Evolutionary conservation across 2,113 vertebrate genomes (phyloP).

Genomic region (Callithrix jacchus): DNA sequence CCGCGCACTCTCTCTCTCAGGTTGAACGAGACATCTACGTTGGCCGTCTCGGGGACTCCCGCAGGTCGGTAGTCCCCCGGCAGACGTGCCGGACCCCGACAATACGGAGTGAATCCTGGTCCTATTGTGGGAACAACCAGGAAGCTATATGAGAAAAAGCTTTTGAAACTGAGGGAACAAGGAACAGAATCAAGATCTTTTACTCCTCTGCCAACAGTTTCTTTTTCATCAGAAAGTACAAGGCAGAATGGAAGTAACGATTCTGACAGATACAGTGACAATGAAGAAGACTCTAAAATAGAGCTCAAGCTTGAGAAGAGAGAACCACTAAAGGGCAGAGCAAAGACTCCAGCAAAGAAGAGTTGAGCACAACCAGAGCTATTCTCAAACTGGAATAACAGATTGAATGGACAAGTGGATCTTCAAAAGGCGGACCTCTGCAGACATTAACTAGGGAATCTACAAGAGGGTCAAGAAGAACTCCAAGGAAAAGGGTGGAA

Average conservation of each 20-base stretch:
- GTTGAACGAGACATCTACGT: no score
- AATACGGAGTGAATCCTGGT: no score
- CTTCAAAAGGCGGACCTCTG: constrained; percentile 88
- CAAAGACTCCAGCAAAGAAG: background rate
- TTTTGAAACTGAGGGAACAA: constrained; percentile 91
- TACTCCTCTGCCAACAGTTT: constrained; percentile 76
- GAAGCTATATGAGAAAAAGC: constrained; percentile 94
- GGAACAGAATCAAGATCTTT: constrained; percentile 80
- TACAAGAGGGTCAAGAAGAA: constrained; percentile 86
- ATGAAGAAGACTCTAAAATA: constrained; percentile 90
- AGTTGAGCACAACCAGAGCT: constrained; percentile 72
- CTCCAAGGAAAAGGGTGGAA: constrained; percentile 90
- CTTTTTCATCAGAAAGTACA: constrained; percentile 84
- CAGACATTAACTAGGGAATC: constrained; percentile 89
- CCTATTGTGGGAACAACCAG: constrained; percentile 87
- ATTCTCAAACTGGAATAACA: constrained; percentile 85
- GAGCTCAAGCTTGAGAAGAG: no score
- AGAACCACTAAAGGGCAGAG: no score
- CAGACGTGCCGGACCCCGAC: no score
- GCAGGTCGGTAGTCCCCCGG: no score
- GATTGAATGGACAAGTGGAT: constrained; percentile 86
- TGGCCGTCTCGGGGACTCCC: no score
- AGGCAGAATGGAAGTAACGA: constrained; percentile 93
- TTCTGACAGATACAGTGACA: constrained; percentile 95
- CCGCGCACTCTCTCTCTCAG: no score